These are phyloP conservation scores for Eira barbara DNA, from an alignment of 2,113 vertebrate species.

Conservation along the genomic window DNA sequence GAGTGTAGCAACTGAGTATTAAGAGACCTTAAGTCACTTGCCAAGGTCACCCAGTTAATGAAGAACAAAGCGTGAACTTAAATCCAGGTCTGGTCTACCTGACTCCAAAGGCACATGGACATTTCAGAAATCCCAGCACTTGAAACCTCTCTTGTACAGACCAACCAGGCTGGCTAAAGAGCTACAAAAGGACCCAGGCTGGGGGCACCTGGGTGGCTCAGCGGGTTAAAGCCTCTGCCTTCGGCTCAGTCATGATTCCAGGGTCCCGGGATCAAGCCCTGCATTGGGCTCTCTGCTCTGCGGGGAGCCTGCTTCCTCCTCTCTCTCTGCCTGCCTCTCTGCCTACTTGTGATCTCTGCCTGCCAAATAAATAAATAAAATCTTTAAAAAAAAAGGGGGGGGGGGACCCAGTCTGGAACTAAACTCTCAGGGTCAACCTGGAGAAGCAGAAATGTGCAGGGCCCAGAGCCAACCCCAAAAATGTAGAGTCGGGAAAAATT, in stretches of 20 bases:
- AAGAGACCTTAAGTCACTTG: not conserved
- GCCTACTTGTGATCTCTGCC: not conserved
- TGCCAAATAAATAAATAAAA: too few relatives aligned
- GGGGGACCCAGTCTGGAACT: not conserved
- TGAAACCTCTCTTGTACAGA: not conserved
- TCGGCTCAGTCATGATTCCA: too few relatives aligned
- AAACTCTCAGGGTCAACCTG: not conserved
- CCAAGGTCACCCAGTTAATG: not conserved
- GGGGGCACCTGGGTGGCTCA: not conserved
- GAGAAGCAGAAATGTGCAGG: not conserved
- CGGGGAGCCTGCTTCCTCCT: too few relatives aligned
- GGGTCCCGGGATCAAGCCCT: too few relatives aligned
- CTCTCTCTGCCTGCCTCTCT: not conserved
- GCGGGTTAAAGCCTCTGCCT: too few relatives aligned
- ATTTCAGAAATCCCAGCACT: not conserved
- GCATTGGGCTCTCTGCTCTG: too few relatives aligned
- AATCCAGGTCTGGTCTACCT: not conserved
- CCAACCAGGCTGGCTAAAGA: not conserved
- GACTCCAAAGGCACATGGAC: not conserved
- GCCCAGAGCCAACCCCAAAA: not conserved
- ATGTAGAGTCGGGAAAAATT: not conserved
- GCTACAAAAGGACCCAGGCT: not conserved
- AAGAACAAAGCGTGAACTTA: not conserved
- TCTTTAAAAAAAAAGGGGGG: not conserved
- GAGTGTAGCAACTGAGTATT: not conserved